These are phyloP conservation scores for Macrochelys suwanniensis DNA, from an alignment of 2,797 vertebrate species.

Conservation along the genomic window DNA sequence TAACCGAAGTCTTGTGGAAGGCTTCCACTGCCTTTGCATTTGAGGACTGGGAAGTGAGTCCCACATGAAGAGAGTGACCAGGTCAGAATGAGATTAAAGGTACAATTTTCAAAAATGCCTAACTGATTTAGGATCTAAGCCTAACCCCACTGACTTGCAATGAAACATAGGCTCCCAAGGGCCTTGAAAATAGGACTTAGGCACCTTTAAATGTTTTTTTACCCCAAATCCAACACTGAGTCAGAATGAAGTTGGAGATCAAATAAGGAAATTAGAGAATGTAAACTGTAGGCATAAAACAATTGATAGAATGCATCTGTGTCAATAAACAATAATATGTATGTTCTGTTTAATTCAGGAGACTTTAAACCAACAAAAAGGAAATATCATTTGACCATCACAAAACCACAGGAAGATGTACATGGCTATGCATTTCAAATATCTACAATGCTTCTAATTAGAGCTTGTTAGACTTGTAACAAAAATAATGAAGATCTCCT, in stretches of 20 bases:
- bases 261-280: not conserved
- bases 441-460: not conserved
- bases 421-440: slow-evolving; percentile 13
- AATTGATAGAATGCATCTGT: not conserved
- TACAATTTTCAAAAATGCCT: not conserved
- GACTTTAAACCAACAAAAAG: not conserved
- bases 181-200: not conserved
- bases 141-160: not conserved
- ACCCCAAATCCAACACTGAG: not conserved
- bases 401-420: not conserved
- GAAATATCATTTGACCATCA: not conserved
- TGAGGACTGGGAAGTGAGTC: not conserved
- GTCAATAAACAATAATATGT: not conserved
- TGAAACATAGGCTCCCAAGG: not conserved
- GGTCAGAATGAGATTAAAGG: not conserved
- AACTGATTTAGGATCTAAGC: not conserved
- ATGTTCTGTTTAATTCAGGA: slow-evolving; percentile 67
- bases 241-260: not conserved
- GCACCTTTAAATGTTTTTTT: not conserved
- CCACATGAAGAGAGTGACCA: not conserved
- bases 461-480: not conserved
- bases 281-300: not conserved
- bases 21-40: not conserved
- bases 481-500: not conserved
- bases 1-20: not conserved